These are phyloP conservation scores for Pygoscelis adeliae DNA, from an alignment of 2,113 vertebrate genomes.

Conservation along the genomic window DNA sequence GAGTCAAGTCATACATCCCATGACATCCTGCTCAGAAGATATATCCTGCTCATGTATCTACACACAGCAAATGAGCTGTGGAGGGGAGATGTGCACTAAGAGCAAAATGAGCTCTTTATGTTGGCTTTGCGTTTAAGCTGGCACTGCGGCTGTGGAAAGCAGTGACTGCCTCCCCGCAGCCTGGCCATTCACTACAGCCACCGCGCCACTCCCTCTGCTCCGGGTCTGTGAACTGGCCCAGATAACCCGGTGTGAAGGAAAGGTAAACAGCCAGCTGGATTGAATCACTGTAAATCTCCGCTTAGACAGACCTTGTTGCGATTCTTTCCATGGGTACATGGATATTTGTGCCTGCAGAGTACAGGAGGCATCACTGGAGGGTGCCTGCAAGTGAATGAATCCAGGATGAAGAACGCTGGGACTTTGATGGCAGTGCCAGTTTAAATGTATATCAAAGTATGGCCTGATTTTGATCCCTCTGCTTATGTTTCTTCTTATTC, in stretches of 20 bases:
- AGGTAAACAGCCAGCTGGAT: not conserved
- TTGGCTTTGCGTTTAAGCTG: not conserved
- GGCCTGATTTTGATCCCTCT: not conserved
- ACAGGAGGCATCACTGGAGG: not conserved
- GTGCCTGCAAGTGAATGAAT: not conserved
- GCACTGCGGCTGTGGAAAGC: not conserved
- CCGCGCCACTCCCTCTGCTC: not conserved
- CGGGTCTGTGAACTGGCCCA: rapidly evolving
- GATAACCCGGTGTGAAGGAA: not conserved
- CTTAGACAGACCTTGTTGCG: not conserved
- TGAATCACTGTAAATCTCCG: not conserved
- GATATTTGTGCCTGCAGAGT: not conserved
- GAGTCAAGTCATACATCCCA: not conserved
- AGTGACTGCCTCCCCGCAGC: not conserved
- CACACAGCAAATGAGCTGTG: not conserved
- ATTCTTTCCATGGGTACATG: not conserved
- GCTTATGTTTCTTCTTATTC: not conserved
- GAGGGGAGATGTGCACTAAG: not conserved
- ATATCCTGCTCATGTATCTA: not conserved
- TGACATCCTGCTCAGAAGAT: not conserved
- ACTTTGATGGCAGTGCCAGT: not conserved
- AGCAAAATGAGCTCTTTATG: not conserved
- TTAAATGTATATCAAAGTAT: not conserved
- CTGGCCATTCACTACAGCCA: not conserved
- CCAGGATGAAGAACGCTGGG: not conserved